Conservation (phyloP, 2,113 vertebrate genomes). For the Clinocottus analis region DNA sequence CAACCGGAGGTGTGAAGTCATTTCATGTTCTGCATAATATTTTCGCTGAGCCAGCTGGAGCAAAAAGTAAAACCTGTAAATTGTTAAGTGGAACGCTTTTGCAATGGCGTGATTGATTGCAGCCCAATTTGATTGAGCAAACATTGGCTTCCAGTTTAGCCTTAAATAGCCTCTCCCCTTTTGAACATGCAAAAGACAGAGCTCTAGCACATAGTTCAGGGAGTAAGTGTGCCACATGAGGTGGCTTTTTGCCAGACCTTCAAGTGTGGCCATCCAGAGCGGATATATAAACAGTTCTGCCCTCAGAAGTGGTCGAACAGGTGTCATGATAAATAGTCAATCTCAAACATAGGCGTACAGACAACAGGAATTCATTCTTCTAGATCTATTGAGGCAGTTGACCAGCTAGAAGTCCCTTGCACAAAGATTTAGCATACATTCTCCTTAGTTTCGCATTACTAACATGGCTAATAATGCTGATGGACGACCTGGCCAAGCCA, state of each 20-base stretch:
- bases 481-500: neutral
- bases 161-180: too few species aligned
- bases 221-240: too few species aligned
- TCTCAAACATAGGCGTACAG: neutral
- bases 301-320: too few species aligned
- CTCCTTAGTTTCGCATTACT: neutral
- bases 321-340: too few species aligned
- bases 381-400: neutral
- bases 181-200: too few species aligned
- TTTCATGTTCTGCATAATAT: slow-evolving; percentile 38
- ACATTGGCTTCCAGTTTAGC: neutral
- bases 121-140: slow-evolving; percentile 27
- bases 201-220: too few species aligned
- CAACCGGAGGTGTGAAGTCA: slow-evolving; percentile 55
- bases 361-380: neutral
- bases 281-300: too few species aligned
- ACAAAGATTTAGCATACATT: neutral
- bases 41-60: slow-evolving; percentile 46
- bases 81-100: slow-evolving; percentile 29
- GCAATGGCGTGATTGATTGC: slow-evolving; percentile 3
- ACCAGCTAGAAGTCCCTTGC: neutral
- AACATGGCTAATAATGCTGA: neutral
- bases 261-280: too few species aligned
- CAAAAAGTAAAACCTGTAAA: slow-evolving; percentile 20
- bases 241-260: too few species aligned